Evolutionary conservation across 2,113 vertebrate genomes (phyloP).

Genomic region (Dipodomys merriami): DNA sequence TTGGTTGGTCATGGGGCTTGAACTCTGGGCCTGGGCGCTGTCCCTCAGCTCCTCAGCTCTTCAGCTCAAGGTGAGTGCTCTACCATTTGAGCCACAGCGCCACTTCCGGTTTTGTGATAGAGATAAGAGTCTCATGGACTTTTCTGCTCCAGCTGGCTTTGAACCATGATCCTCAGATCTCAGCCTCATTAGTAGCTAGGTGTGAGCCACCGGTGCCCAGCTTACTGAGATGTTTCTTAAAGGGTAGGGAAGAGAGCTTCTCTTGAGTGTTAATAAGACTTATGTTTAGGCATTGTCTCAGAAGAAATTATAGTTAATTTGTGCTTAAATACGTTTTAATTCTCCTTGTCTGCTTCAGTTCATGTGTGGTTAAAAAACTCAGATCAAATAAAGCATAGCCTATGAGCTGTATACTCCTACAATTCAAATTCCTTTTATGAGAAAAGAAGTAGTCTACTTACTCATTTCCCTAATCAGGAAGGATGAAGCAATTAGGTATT

Average conservation of each 20-base stretch:
- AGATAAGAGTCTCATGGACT: too few relatives aligned
- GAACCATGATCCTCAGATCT: too few relatives aligned
- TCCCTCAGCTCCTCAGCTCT: too few relatives aligned
- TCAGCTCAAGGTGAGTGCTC: too few relatives aligned
- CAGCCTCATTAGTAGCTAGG: too few relatives aligned
- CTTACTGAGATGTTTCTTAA: conserved; percentile 3
- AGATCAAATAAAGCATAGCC: conserved; percentile 68
- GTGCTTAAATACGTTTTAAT: conserved; percentile 79
- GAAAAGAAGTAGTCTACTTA: conserved; percentile 52
- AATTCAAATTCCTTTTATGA: conserved; percentile 34
- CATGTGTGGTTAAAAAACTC: conserved; percentile 76
- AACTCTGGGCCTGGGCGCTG: too few relatives aligned
- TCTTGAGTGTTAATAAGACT: conserved; percentile 37
- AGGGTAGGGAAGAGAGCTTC: conserved; percentile 70
- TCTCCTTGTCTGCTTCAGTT: conserved; percentile 70
- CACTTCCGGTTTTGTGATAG: too few relatives aligned
- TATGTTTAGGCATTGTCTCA: conserved; percentile 74
- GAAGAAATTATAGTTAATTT: conserved; percentile 74
- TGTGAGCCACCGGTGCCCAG: too few relatives aligned
- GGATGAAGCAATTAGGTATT: conserved; percentile 48
- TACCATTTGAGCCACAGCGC: too few relatives aligned
- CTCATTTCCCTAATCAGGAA: conserved; percentile 76
- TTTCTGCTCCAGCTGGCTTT: too few relatives aligned
- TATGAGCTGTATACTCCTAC: conserved; percentile 49
- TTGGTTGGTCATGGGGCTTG: too few relatives aligned